Evolutionary conservation across 2,113 vertebrate species (phyloP).

Genomic region (Amblyornis subalaris): DNA sequence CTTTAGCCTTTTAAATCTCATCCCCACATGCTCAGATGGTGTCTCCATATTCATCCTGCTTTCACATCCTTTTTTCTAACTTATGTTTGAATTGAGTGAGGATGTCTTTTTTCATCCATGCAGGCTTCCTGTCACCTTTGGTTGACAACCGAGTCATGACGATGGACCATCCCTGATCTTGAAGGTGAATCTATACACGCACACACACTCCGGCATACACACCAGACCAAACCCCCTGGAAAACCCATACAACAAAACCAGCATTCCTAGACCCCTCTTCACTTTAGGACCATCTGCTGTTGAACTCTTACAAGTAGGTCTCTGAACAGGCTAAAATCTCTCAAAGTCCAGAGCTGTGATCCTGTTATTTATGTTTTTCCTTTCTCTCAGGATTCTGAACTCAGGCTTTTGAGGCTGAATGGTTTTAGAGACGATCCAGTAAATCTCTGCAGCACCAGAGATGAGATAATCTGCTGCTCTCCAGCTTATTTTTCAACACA

Average conservation of each 20-base stretch:
- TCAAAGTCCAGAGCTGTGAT: not conserved
- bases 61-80: not conserved
- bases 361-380: not conserved
- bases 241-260: not conserved
- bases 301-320: not conserved
- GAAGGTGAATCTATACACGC: not conserved
- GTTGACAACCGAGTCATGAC: not conserved
- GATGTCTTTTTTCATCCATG: not conserved
- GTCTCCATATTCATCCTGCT: not conserved
- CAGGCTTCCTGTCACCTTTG: not conserved
- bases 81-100: not conserved
- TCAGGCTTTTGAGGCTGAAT: not conserved
- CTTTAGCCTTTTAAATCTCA: not conserved
- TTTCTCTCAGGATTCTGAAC: not conserved
- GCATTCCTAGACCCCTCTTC: not conserved
- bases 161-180: not conserved
- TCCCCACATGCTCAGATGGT: too few relatives aligned
- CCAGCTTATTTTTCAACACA: not conserved
- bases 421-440: not conserved
- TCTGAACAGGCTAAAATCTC: not conserved
- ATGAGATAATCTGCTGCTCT: not conserved
- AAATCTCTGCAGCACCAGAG: not conserved
- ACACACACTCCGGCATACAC: too few relatives aligned
- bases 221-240: fast-evolving
- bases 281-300: not conserved